Evolutionary conservation across 2,113 vertebrate species (phyloP), one percentile per base, ranked within the genome.

Genomic region (Epinephelus lanceolatus): DNA sequence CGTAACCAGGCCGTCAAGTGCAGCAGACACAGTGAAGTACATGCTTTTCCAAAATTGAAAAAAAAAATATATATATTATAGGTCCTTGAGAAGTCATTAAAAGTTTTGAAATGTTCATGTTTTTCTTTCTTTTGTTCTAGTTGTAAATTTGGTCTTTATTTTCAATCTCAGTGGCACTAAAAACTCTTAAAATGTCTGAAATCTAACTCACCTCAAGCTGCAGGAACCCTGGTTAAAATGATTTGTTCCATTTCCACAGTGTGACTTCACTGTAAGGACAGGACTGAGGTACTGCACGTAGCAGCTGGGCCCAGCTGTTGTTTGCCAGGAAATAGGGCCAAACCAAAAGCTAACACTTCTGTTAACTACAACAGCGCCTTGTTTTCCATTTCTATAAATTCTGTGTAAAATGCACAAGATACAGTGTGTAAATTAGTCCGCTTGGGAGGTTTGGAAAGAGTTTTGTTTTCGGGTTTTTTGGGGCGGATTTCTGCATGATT

Each of bases 231-330:
- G 42, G 8, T 12, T 12, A 45, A 45, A 12, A 9, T 45, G 23
- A 52, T 59, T 49, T 80, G 40, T 76, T 45, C 40, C n/a, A 17
- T 79, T 65, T 57, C 17, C 45, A n/a, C 52, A 60, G 25, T 65
- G 47, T 59, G 27, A 55, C 27, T 53, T 76, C 40, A 33, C 42
- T 40, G 0, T 25, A 3, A 65, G 9, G 33, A 57, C n/a, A 56
- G 19, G 62, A 27, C 63, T 51, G 71, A 47, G 27, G 30, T 49
- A 42, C 30, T 63, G n/a, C 42, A 56, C 37, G 40, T 7, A 71
- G 63, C 82, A 80, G 83, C 76, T 81, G 85, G 18, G 18, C 15
- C 21, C 83, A 90, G 83, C 72, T 90, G 83, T 51, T 82, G 53
- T 70, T 61, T 23, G 53, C 2, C 25, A 42, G 49, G 19, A 80